Conservation (phyloP, 2,888 invertebrate genomes). For the Tolmerus cingulatus region DNA sequence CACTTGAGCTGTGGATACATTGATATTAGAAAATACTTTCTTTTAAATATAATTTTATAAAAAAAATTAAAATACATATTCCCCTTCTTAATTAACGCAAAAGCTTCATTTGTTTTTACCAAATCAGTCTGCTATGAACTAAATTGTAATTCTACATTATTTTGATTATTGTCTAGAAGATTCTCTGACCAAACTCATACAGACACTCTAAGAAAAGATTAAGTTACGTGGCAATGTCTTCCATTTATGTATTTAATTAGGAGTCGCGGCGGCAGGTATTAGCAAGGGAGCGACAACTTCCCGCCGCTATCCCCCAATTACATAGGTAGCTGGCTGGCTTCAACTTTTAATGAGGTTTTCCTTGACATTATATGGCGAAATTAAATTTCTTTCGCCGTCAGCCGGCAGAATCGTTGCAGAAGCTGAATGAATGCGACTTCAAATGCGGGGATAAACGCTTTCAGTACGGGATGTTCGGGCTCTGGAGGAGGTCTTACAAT, state of each 20-base stretch:
- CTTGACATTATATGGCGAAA: background rate
- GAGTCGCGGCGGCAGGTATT: background rate
- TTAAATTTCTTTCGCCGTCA: background rate
- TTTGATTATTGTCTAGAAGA: background rate
- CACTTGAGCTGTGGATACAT: no score
- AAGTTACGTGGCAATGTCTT: background rate
- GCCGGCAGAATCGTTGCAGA: background rate
- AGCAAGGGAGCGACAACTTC: background rate
- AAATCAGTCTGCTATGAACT: background rate
- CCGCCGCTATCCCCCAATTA: background rate
- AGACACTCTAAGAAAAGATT: background rate
- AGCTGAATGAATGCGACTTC: background rate
- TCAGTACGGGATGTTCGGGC: background rate
- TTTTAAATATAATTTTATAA: no score
- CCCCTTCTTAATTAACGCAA: no score
- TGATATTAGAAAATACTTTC: no score
- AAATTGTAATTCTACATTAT: background rate
- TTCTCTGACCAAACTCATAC: background rate
- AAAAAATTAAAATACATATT: no score
- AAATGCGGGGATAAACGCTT: background rate
- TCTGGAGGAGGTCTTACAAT: background rate
- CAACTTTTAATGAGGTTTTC: background rate
- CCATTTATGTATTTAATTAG: background rate
- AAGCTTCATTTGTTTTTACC: no score
- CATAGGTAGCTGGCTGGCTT: background rate